Conservation (phyloP, 2,797 vertebrate species). For the Sebastes diaconus region DNA sequence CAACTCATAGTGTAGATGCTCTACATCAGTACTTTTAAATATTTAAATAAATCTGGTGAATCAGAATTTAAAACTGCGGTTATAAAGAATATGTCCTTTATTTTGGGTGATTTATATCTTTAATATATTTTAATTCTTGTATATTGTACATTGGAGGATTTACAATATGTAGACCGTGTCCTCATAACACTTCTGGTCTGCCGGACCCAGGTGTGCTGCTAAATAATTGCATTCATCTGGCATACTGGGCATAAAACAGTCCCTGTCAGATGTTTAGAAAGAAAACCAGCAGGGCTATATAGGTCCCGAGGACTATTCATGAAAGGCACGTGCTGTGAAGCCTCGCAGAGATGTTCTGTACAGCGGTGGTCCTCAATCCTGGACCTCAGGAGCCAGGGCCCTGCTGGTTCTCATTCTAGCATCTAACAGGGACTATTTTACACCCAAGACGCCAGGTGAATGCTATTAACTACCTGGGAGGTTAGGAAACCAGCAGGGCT, state of each 20-base stretch:
- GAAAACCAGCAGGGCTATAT: constrained; percentile 37
- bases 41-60: not conserved
- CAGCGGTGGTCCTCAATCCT: constrained; percentile 32
- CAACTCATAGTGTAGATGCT: not conserved
- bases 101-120: not conserved
- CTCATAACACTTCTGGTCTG: not conserved
- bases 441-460: constrained; percentile 45
- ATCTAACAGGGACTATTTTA: constrained; percentile 51
- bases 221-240: constrained; percentile 36
- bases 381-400: constrained; percentile 37
- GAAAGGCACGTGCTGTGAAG: constrained; percentile 46
- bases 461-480: constrained; percentile 33
- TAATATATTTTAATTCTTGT: not conserved
- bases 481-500: constrained; percentile 13
- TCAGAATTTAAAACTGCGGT: not conserved
- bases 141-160: not conserved
- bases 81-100: not conserved
- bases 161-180: not conserved
- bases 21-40: not conserved
- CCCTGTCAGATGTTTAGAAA: constrained; percentile 36
- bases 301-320: constrained; percentile 14
- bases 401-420: constrained; percentile 53
- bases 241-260: constrained; percentile 13
- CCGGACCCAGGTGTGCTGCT: not conserved
- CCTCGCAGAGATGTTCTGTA: constrained; percentile 43